Evolutionary conservation across 2,888 invertebrate genomes (phyloP).

Genomic region (Lasioglossum villosulum): DNA sequence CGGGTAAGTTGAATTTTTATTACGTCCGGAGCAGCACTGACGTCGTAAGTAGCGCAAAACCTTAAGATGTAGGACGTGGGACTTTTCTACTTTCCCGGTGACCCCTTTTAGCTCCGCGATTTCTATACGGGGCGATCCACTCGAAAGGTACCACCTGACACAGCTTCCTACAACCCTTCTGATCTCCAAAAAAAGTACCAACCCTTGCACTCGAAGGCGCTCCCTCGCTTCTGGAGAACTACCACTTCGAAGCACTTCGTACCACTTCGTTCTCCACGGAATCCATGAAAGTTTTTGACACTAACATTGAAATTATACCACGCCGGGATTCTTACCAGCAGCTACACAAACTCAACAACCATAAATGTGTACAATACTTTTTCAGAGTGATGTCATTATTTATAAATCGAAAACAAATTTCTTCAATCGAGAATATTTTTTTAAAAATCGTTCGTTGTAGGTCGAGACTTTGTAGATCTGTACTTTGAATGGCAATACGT

Average conservation of each 20-base stretch:
- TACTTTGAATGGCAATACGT: no score
- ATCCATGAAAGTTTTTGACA: neutral
- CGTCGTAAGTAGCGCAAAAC: conserved; percentile 20
- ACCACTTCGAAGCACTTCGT: neutral
- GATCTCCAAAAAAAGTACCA: neutral
- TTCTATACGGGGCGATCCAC: conserved; percentile 10
- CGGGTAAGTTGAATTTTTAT: conserved; percentile 50
- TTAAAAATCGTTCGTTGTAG: neutral
- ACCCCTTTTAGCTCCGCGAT: conserved; percentile 22
- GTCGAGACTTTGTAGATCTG: no score
- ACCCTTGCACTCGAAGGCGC: neutral
- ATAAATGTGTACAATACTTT: neutral
- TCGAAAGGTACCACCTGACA: conserved; percentile 1
- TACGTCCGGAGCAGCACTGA: conserved; percentile 15
- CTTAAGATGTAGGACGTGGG: conserved; percentile 26
- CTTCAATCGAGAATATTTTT: neutral
- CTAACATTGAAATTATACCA: neutral
- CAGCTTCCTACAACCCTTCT: conserved; percentile 12
- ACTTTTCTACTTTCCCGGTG: conserved; percentile 32
- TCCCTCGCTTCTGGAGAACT: neutral
- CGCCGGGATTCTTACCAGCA: neutral
- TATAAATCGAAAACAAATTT: neutral
- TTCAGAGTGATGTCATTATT: neutral
- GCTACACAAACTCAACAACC: neutral
- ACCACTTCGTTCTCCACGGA: neutral